Evolutionary conservation across 2,113 vertebrate species (phyloP), one percentile per base, ranked within the genome.

Genomic region (Chelonoidis abingdonii): DNA sequence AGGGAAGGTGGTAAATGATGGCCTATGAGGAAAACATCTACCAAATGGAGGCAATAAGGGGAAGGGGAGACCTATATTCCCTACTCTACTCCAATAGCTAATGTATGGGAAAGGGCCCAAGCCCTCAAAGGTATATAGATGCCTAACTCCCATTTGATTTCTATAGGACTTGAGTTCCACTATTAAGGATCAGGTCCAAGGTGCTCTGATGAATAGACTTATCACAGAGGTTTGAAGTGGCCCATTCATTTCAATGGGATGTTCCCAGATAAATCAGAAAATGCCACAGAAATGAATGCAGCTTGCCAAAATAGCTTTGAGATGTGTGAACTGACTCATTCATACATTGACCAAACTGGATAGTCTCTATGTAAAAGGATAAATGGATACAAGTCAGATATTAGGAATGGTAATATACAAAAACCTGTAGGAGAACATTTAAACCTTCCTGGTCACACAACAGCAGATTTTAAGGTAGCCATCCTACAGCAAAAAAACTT

Each of bases 261-360:
- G 75, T 35, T 90, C 57, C 59, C 72, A 80, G 76, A 52, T 91
- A 44, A 92, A 89, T n/a, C 84, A 82, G 56, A 86, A 91, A 16
- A 52, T 80, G 38, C 90, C 13, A 84, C 2, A 94, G 90, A 88
- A 86, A 91, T 83, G 38, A 88, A 76, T 91, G 88, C 81, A 81
- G 93, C 90, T 24, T 56, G 93, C 89, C 89, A 87, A 89, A 86
- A 76, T 52, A 87, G 53, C 62, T 44, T 0, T 1, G 54, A 92
- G 89, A 96, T 44, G 57, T 83, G 84, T 94, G 97, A 96, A 87
- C 54, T 4, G 24, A 38, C 83, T 53, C 27, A 69, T 38, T 88
- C 17, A 44, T 49, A 49, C 47, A 49, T 49, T 49, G 47, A 10
- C 47, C 47, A 49, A 49, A 49, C 47, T 49, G 47, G 10, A 49